Evolutionary conservation across 2,888 invertebrate species (phyloP), one percentile per base, ranked within the genome.

Genomic region (Lissocephala sabroskyi): DNA sequence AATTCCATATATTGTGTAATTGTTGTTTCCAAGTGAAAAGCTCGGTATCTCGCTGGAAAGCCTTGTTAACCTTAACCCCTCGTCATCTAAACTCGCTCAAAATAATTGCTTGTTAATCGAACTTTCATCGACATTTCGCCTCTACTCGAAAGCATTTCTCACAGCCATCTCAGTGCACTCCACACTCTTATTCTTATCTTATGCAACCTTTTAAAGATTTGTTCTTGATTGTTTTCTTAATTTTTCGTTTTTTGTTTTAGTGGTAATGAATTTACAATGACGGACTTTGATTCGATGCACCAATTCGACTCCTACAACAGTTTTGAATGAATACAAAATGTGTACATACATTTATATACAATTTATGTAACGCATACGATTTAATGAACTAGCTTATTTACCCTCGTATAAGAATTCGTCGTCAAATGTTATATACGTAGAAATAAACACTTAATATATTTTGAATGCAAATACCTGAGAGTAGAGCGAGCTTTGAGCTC

Each of bases 281-380:
- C 71, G 71, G 79, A 79, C 59, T 79, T 79, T 52, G 79, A 79
- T 35, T 49, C 71, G 59, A 75, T 75, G 53, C 51, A 49, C 48
- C 57, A 49, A 54, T 71, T 68, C 66, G 67, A 73, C 52, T 56
- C 58, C 41, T 71, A 71, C 16, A 42, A 42, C 11, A 11, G 6
- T 30, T 23, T 23, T 23, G 23, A 23, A 5, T 59, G 53, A 65
- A 50, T 56, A 55, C 56, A 37, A 13, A 46, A 11, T 39, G 33
- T 32, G 19, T 33, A 37, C 29, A 32, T 26, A 40, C 2, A 36
- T 26, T 23, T 37, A 46, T 41, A 35, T 17, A 23, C 45, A 36
- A n/a, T n/a, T n/a, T 41, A 30, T 36, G 40, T 49, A 45, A 35
- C 13, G 16, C 16, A 35, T 35, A 35, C 16, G 16, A 3, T 14